Percentiles rank a stretch among this genome's conserved stretches.
Conservation (phyloP, 2,113 vertebrate species). For the Poecile atricapillus region DNA sequence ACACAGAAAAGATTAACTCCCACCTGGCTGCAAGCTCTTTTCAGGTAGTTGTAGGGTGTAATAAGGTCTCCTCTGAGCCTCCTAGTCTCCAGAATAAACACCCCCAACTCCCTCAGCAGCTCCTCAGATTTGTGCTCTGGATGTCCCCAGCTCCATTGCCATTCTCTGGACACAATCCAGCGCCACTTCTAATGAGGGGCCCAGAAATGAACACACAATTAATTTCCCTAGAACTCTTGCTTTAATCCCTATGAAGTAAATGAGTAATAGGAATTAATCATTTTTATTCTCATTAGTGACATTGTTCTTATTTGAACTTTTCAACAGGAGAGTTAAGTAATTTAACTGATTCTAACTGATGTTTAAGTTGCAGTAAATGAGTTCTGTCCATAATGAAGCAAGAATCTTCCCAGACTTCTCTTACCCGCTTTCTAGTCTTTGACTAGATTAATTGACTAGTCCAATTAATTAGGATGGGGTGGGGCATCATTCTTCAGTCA, state of each 20-base stretch:
- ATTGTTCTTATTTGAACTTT: background rate
- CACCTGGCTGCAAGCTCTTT: background rate
- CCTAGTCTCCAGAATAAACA: background rate
- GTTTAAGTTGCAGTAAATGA: constrained; percentile 13
- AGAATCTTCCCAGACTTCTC: background rate
- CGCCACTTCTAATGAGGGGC: background rate
- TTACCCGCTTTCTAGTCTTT: background rate
- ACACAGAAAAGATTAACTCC: background rate
- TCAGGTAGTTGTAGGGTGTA: background rate
- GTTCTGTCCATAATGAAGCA: background rate
- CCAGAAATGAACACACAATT: background rate
- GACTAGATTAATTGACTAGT: background rate
- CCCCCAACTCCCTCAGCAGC: background rate
- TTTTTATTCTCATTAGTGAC: background rate
- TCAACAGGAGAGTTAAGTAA: background rate
- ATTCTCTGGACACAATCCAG: fast-evolving
- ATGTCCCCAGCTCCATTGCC: fast-evolving
- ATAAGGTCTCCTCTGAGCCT: background rate
- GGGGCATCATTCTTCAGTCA: background rate
- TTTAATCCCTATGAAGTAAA: background rate
- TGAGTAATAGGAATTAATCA: background rate
- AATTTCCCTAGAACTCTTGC: background rate
- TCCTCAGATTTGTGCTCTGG: background rate
- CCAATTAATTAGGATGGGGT: background rate
- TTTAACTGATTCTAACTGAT: background rate